These are phyloP conservation scores for Lepeophtheirus salmonis DNA, from an alignment of 1,140 invertebrate genomes.

Conservation along the genomic window DNA sequence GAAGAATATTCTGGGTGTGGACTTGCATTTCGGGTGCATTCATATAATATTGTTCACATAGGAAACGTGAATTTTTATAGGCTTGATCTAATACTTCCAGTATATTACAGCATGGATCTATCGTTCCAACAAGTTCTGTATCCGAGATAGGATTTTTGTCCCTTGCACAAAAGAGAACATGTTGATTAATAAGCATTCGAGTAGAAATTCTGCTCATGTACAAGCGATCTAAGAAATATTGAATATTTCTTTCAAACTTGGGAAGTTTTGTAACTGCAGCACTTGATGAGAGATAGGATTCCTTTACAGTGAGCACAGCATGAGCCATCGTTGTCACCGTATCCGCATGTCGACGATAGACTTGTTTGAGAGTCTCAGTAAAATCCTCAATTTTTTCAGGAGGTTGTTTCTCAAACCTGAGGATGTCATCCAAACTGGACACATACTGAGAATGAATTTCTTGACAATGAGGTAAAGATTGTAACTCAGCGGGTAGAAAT, in stretches of 20 bases:
- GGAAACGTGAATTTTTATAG: slow-evolving; percentile 84
- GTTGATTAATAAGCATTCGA: slow-evolving; percentile 94
- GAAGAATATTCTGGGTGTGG: slow-evolving; percentile 31
- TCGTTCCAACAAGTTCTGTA: slow-evolving; percentile 47
- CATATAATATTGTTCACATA: slow-evolving; percentile 92
- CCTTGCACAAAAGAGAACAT: slow-evolving; percentile 50
- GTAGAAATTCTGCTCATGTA: slow-evolving; percentile 93
- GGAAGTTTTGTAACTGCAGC: slow-evolving; percentile 36
- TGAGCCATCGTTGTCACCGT: slow-evolving; percentile 97
- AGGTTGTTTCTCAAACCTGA: slow-evolving; percentile 66
- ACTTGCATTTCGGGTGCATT: slow-evolving; percentile 65
- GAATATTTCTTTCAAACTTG: slow-evolving; percentile 72
- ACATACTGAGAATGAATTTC: slow-evolving; percentile 43
- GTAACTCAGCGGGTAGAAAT: slow-evolving; percentile 42
- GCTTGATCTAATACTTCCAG: slow-evolving; percentile 66
- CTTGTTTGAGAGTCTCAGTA: slow-evolving; percentile 61
- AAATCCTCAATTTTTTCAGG: slow-evolving; percentile 47
- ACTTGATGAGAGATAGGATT: slow-evolving; percentile 52
- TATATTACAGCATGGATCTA: slow-evolving; percentile 78
- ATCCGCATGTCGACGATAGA: slow-evolving; percentile 78
- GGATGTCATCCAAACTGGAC: slow-evolving; percentile 71
- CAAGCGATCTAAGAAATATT: slow-evolving; percentile 91
- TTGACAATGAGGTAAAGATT: neutral
- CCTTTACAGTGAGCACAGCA: slow-evolving; percentile 84
- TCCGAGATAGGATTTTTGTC: neutral